Evolutionary conservation across 1,140 invertebrate species (phyloP).

Genomic region (Pseudomyrmex cubaensis): DNA sequence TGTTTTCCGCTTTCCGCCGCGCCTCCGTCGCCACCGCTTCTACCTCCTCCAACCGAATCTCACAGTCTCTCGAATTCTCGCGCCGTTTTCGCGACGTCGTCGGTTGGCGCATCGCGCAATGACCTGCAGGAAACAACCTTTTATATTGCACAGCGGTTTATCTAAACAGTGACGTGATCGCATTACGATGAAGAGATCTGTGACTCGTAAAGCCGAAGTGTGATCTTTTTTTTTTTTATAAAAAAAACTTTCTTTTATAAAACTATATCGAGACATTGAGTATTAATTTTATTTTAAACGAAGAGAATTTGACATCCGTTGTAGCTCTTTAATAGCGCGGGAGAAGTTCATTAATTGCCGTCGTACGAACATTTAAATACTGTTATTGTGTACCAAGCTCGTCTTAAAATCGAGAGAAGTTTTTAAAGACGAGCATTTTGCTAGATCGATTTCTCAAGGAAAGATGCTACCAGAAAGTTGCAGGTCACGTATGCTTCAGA

Average conservation of each 20-base stretch:
- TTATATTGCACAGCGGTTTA: constrained; percentile 3
- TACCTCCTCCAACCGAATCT: not conserved
- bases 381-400: not conserved
- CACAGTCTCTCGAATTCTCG: constrained; percentile 75
- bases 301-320: too few relatives aligned
- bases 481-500: constrained; percentile 85
- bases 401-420: constrained; percentile 25
- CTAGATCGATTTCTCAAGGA: constrained; percentile 58
- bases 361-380: not conserved
- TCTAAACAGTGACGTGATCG: not conserved
- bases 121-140: constrained; percentile 66
- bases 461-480: constrained; percentile 79
- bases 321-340: not conserved
- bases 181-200: not conserved
- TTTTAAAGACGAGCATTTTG: constrained; percentile 32
- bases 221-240: too few relatives aligned
- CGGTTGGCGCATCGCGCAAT: constrained; percentile 70
- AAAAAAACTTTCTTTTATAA: not conserved
- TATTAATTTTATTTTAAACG: not conserved
- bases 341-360: not conserved
- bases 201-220: not conserved
- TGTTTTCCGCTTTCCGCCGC: constrained; percentile 81
- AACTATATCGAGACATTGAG: not conserved
- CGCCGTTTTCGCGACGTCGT: constrained; percentile 75
- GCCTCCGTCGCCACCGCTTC: constrained; percentile 24